These are phyloP conservation scores for Oligia strigilis DNA, from an alignment of 2,888 invertebrate genomes.

Conservation along the genomic window DNA sequence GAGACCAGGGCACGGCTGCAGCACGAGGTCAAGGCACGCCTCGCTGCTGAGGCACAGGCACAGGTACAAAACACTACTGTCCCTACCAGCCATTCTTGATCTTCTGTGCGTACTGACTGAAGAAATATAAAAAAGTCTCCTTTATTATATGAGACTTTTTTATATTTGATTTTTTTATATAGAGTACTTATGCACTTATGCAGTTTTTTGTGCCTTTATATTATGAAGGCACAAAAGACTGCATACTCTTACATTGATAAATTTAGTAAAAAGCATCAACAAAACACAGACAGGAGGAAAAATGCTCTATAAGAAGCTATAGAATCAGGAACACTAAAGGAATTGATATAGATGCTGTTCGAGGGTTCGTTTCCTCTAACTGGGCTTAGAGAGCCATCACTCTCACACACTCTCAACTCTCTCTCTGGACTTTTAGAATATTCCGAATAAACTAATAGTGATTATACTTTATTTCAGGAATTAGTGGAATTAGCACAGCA, in stretches of 20 bases:
- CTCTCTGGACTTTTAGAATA: background rate
- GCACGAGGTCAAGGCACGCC: constrained; percentile 91
- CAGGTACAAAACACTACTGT: constrained; percentile 78
- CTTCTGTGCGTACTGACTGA: background rate
- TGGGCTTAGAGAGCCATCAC: background rate
- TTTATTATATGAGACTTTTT: too few relatives aligned
- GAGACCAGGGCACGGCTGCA: constrained; percentile 92
- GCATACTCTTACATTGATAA: background rate
- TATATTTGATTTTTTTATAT: too few relatives aligned
- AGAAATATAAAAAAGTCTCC: background rate
- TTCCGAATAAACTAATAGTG: background rate
- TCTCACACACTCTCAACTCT: background rate
- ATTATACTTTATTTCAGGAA: constrained; percentile 82
- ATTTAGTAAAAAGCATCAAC: background rate
- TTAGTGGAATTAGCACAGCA: constrained; percentile 92
- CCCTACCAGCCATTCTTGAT: background rate
- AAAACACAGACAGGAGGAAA: background rate
- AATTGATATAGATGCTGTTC: background rate
- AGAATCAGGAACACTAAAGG: background rate
- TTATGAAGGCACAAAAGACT: background rate
- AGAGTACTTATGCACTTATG: too few relatives aligned
- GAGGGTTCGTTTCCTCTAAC: background rate
- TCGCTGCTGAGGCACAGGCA: constrained; percentile 90
- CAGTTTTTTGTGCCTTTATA: too few relatives aligned
- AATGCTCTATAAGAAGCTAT: background rate